These are phyloP conservation scores for Dromius quadrimaculatus DNA, from an alignment of 2,888 invertebrate species.

Conservation along the genomic window DNA sequence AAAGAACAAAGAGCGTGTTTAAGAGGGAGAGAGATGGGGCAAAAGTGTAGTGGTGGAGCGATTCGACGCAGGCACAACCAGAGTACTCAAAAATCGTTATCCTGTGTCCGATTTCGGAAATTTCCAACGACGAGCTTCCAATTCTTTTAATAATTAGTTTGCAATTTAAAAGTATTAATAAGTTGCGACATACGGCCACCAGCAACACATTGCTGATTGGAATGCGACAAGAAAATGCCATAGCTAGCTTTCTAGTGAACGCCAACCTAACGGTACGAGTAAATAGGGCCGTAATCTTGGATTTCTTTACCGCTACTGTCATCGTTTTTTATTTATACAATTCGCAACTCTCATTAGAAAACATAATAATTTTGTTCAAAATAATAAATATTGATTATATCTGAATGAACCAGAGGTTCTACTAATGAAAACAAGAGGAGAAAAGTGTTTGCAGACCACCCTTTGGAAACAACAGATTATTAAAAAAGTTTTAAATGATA, in stretches of 20 bases:
- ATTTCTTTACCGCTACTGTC: slow-evolving; percentile 32
- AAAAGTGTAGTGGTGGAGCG: slow-evolving; percentile 1
- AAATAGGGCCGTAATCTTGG: slow-evolving; percentile 32
- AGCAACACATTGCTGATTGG: slow-evolving; percentile 7
- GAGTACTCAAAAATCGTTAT: slow-evolving; percentile 39
- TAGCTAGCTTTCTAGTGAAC: slow-evolving; percentile 26
- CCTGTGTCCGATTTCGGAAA: slow-evolving; percentile 39
- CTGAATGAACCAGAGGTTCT: too few species aligned
- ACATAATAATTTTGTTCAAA: too few species aligned
- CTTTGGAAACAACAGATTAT: too few species aligned
- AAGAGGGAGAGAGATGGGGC: not conserved
- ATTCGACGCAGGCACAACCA: slow-evolving; percentile 32
- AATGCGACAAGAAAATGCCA: slow-evolving; percentile 15
- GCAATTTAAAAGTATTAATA: not conserved
- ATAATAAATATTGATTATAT: too few species aligned
- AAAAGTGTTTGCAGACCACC: too few species aligned
- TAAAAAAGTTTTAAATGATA: too few species aligned
- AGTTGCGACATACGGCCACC: slow-evolving; percentile 6
- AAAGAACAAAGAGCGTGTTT: slow-evolving; percentile 16
- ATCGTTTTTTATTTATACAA: too few species aligned
- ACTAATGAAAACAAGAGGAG: too few species aligned
- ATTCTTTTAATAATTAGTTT: too few species aligned
- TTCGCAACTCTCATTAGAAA: too few species aligned
- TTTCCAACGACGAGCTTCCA: slow-evolving; percentile 24
- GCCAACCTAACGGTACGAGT: slow-evolving; percentile 30